A percentile compares a stretch with the other conserved stretches of the same genome.
phyloP scores from a whole-genome alignment of 2,113 vertebrate species.

The Polypterus bichir region DNA sequence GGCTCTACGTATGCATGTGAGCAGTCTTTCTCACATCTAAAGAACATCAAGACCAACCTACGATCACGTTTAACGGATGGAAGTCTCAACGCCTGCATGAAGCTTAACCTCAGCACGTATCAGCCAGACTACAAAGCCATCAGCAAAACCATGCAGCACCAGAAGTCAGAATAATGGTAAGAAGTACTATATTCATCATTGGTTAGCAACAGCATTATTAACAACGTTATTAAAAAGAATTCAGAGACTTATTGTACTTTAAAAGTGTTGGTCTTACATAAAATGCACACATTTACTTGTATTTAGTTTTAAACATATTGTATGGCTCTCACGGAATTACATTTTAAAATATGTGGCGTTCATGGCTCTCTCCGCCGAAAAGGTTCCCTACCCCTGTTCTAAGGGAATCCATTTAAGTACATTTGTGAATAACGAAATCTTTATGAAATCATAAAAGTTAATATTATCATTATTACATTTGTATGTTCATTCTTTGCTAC shows the following conservation, averaged over 20 bases:
- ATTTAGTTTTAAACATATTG: no score
- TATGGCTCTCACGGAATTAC: no score
- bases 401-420: no score
- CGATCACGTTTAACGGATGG: slow-evolving; percentile 16
- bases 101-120: slow-evolving; percentile 19
- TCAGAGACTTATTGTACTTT: no score
- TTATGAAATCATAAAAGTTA: no score
- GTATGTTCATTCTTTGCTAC: no score
- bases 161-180: slow-evolving; percentile 21
- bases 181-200: background rate
- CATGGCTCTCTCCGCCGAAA: slow-evolving; percentile 8
- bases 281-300: no score
- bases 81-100: slow-evolving; percentile 23
- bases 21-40: slow-evolving; percentile 26
- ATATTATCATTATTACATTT: no score
- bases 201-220: no score
- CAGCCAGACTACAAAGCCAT: slow-evolving; percentile 20
- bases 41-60: slow-evolving; percentile 19
- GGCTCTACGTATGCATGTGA: slow-evolving; percentile 23
- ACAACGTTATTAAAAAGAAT: no score
- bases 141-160: slow-evolving; percentile 21
- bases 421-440: no score
- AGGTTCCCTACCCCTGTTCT: slow-evolving; percentile 9
- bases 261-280: slow-evolving; percentile 2
- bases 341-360: no score